Evolutionary conservation across 2,888 invertebrate genomes (phyloP).

Genomic region (Drosophila setosimentum): DNA sequence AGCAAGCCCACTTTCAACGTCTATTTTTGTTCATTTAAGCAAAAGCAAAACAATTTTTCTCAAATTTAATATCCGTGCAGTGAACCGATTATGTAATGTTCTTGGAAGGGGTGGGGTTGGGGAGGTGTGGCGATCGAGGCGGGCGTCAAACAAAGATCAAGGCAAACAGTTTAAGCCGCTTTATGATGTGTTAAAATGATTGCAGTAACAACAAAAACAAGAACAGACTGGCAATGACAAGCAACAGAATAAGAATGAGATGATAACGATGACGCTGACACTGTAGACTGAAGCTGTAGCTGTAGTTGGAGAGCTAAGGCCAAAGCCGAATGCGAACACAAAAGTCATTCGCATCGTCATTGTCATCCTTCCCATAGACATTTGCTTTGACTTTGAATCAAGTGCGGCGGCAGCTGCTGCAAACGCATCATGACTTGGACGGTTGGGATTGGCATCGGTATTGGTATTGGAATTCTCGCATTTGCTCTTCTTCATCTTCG

Average conservation of each 20-base stretch:
- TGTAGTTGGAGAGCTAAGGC: background rate
- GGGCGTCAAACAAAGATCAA: conserved; percentile 34
- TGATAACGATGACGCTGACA: conserved; percentile 36
- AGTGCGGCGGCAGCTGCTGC: conserved; percentile 40
- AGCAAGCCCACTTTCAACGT: background rate
- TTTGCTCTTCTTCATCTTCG: conserved; percentile 16
- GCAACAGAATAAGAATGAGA: conserved; percentile 37
- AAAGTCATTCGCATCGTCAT: conserved; percentile 21
- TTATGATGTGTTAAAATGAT: conserved; percentile 80
- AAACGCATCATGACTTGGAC: conserved; percentile 42
- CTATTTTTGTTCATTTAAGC: background rate
- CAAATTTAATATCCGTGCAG: conserved; percentile 5
- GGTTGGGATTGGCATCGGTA: conserved; percentile 28
- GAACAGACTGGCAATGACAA: conserved; percentile 48
- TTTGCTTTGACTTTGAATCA: conserved; percentile 58
- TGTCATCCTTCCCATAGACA: conserved; percentile 31
- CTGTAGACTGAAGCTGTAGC: conserved; percentile 16
- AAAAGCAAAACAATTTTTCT: background rate
- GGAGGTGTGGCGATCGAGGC: background rate
- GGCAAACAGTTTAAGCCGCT: conserved; percentile 73
- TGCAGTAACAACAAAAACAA: conserved; percentile 50
- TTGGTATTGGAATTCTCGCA: conserved; percentile 21
- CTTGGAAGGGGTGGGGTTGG: background rate
- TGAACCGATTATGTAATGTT: conserved; percentile 1
- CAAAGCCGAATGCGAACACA: background rate